These are phyloP conservation scores for Calephelis virginiensis DNA, from an alignment of 1,140 invertebrate species.

Conservation along the genomic window DNA sequence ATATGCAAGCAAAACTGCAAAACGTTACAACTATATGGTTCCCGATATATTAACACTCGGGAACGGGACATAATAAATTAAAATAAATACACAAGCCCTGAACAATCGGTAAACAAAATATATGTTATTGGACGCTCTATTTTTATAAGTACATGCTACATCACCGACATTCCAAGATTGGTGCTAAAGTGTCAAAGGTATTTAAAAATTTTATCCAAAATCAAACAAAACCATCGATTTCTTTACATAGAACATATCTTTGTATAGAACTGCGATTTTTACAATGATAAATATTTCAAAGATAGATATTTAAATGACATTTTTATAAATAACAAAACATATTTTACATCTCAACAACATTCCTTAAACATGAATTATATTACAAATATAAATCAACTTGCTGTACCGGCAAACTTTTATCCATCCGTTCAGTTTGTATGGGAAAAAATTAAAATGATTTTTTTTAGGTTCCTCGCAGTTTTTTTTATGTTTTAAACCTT, in stretches of 20 bases:
- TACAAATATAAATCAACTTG: too few species aligned
- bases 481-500: too few species aligned
- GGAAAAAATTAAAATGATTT: too few species aligned
- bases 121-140: slow-evolving; percentile 11
- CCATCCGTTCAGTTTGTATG: too few species aligned
- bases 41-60: slow-evolving; percentile 17
- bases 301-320: too few species aligned
- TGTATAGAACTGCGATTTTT: neutral
- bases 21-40: slow-evolving; percentile 22
- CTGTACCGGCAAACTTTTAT: too few species aligned
- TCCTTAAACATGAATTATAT: too few species aligned
- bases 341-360: too few species aligned
- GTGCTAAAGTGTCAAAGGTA: neutral
- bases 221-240: neutral
- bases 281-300: too few species aligned
- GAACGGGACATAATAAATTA: slow-evolving; percentile 20
- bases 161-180: slow-evolving; percentile 15
- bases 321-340: too few species aligned
- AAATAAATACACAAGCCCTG: slow-evolving; percentile 22
- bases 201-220: neutral
- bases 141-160: slow-evolving; percentile 23
- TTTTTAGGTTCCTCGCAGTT: too few species aligned
- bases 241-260: neutral
- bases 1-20: slow-evolving; percentile 37
- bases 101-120: slow-evolving; percentile 17